These are phyloP conservation scores for Molorchus minor DNA, from an alignment of 2,888 invertebrate genomes.

Conservation along the genomic window DNA sequence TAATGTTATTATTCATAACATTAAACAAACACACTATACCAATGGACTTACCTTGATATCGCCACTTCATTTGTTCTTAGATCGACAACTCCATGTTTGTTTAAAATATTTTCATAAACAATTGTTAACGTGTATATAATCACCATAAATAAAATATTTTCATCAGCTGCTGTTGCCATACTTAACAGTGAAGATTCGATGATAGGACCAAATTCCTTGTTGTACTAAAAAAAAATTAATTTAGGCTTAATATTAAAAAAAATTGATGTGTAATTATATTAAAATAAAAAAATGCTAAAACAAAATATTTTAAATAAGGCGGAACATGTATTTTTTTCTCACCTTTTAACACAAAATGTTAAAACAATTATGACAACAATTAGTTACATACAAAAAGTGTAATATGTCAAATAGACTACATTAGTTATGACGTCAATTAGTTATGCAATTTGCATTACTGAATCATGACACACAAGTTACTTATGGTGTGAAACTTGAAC, in stretches of 20 bases:
- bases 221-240: slow-evolving; percentile 20
- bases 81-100: slow-evolving; percentile 22
- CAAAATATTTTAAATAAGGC: too few species aligned
- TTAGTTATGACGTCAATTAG: too few species aligned
- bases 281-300: too few species aligned
- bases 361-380: too few species aligned
- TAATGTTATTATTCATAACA: too few species aligned
- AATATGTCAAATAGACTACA: too few species aligned
- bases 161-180: slow-evolving; percentile 16
- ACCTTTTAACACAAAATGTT: too few species aligned
- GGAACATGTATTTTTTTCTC: too few species aligned
- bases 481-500: too few species aligned
- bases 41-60: slow-evolving; percentile 22
- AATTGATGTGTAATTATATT: background rate
- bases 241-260: background rate
- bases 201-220: slow-evolving; percentile 27
- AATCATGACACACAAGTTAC: too few species aligned
- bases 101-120: slow-evolving; percentile 22
- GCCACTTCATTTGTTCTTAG: slow-evolving; percentile 20
- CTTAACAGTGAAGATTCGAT: slow-evolving; percentile 19
- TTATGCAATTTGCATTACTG: too few species aligned
- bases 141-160: slow-evolving; percentile 18
- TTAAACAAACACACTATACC: background rate
- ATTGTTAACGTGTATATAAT: slow-evolving; percentile 21
- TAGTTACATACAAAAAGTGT: too few species aligned